Base-by-base conservation (phyloP, 2,113 vertebrate species). In the Martes martes region DNA sequence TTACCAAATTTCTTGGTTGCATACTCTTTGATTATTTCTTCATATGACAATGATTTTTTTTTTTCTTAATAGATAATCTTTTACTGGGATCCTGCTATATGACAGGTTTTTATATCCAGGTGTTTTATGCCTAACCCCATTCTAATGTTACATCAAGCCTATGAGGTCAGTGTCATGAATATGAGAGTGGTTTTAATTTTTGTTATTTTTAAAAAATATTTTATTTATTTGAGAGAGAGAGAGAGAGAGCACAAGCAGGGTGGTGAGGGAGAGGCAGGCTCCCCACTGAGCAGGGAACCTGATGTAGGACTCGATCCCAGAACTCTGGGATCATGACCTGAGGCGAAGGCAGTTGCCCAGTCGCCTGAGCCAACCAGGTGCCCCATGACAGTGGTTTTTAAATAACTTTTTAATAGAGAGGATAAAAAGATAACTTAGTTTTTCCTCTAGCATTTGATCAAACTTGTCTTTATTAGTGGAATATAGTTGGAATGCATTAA, bases 361-460 rank as follows among this genome's bases (percentile, higher is more conserved):
- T 28, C 5, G 1, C 61, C 61, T 31, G 28, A 65, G 61, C 26
- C 61, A 65, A 65, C 28, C 61, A 65, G 61, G 61, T 14, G 5
- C 28, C 61, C 61, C 63, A 31, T 31, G 28, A 65, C 28, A 31
- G 63, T 65, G 63, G 28, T 83, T 97, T 88, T 85, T 76, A 63
- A 89, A 84, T 81, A 83, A 85, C 16, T 52, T 85, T 88, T 92
- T 76, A 87, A 83, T 71, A 69, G 13, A 73, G 36, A 89, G 7
- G 31, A 67, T 61, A 84, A 89, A n/a, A 95, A 94, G 45, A 63
- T 36, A 82, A 85, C 57, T 88, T 45, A 69, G 13, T 65, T 92
- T 89, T 91, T 96, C 93, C 59, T 94, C n/a, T 86, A 63, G 42
- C 79, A 89, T 50, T 91, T 80, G 39, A 84, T 55, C 63, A 91